Percentiles rank a stretch among this genome's conserved stretches.
Conservation (phyloP, 2,113 vertebrate genomes). For the Mastomys coucha region DNA sequence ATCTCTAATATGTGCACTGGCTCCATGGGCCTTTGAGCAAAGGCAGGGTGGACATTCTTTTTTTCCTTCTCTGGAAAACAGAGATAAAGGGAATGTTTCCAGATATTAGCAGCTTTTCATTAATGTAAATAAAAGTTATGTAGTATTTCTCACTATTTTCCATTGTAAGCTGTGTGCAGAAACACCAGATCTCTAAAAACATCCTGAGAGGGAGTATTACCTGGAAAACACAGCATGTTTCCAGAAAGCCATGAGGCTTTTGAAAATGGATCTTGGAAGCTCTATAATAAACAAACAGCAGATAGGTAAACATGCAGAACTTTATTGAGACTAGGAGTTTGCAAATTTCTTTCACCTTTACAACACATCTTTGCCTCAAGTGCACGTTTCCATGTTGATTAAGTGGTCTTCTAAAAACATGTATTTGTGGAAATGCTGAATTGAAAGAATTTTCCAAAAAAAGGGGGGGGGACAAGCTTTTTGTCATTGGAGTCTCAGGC, state of each 20-base stretch:
- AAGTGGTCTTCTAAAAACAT: constrained; percentile 24
- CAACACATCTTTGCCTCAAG: background rate
- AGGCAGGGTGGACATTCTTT: background rate
- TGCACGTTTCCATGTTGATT: background rate
- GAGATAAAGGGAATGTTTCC: background rate
- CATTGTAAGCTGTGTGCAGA: constrained; percentile 16
- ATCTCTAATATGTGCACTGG: background rate
- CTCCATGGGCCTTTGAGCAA: background rate
- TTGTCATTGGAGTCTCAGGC: constrained; percentile 24
- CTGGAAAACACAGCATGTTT: constrained; percentile 17
- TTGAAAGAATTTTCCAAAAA: constrained; percentile 1
- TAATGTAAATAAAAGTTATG: background rate
- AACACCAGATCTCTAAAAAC: background rate
- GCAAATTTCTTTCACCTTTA: constrained; percentile 40
- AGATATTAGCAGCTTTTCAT: background rate
- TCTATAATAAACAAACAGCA: background rate
- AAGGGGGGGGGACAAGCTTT: background rate
- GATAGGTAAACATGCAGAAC: background rate
- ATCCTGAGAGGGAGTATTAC: background rate
- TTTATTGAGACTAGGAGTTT: background rate
- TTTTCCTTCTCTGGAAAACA: background rate
- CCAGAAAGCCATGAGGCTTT: constrained; percentile 7
- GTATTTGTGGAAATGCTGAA: background rate
- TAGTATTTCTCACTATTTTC: constrained; percentile 29
- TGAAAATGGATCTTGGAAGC: constrained; percentile 29